Evolutionary conservation across 2,797 vertebrate species (phyloP).

Genomic region (Aythya fuligula): DNA sequence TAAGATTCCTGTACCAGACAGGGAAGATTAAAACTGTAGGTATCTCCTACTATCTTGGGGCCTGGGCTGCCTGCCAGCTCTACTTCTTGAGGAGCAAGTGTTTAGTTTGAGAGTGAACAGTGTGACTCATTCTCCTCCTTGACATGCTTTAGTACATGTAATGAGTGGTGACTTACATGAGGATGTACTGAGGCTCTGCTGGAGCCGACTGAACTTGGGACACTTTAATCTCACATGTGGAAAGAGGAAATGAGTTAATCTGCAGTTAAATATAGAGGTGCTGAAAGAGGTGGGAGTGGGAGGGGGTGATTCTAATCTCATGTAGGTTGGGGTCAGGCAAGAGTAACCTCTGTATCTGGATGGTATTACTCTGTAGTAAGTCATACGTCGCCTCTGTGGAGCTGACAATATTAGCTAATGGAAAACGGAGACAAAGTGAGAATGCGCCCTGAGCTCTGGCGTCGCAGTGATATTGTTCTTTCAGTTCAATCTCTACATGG

Average conservation of each 20-base stretch:
- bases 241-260: slow-evolving; percentile 69
- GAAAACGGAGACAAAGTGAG: slow-evolving; percentile 24
- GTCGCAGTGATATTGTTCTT: neutral
- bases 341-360: slow-evolving; percentile 47
- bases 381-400: slow-evolving; percentile 8
- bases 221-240: slow-evolving; percentile 48
- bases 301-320: slow-evolving; percentile 50
- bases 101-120: neutral
- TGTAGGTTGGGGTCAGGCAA: slow-evolving; percentile 9
- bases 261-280: slow-evolving; percentile 69
- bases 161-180: slow-evolving; percentile 14
- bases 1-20: slow-evolving; percentile 5
- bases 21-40: slow-evolving; percentile 36
- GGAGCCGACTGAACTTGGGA: neutral
- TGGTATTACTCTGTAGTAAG: slow-evolving; percentile 17
- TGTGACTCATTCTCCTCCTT: slow-evolving; percentile 16
- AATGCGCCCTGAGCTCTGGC: neutral
- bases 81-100: slow-evolving; percentile 1
- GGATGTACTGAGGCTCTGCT: neutral
- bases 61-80: slow-evolving; percentile 31
- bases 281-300: slow-evolving; percentile 50
- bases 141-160: neutral
- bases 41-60: slow-evolving; percentile 20
- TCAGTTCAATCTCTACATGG: neutral
- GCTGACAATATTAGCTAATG: slow-evolving; percentile 58